Base-by-base conservation (phyloP, 53 echinoderm and acorn worm genomes). In the Actinopyga echinites region DNA sequence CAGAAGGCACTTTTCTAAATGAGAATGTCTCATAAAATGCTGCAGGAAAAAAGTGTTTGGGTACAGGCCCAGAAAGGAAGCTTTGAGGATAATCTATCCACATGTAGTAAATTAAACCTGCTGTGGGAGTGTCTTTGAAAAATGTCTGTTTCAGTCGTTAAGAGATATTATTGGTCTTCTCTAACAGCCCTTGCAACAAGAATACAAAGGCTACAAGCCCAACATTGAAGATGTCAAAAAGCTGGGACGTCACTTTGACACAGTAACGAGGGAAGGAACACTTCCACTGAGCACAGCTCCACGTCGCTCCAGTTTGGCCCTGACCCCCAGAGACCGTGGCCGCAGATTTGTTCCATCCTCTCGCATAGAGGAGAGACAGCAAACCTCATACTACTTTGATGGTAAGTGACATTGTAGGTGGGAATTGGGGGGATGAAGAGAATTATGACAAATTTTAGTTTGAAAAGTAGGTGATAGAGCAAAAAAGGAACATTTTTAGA, bases 201-300 rank as follows among this genome's bases (percentile, higher is more conserved):
- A 99, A 68, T 92, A 92, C 77, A 89, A 85, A 8, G 91, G 75
- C 28, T 92, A 92, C 83, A 89, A 85, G 26, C 92, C 92, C 63
- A 92, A 92, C 87, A 91, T 92, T n/a, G 94, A 95, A 8, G 99
- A 99, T 13, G 85, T 95, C 13, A 86, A 84, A 61, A 95, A 94
- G 45, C 92, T 94, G 10, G 89, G 89, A 13, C 92, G 90, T 21
- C 87, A 89, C 45, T 87, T 99, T 62, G 99, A 99, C 57, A 84
- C 85, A 24, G 82, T 93, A 30, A 91, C 84, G 22, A 75, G 93
- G 10, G 91, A 89, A 69, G 88, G 87, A 31, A 87, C 62, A 57
- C 80, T 87, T 8, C 93, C 93, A 0, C 77, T 96, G 35, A 83
- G 86, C 67, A 78, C 81, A 30, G 91, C 93, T 10, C 90, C 89